These are phyloP conservation scores for Monochamus saltuarius DNA, from an alignment of 1,140 invertebrate species.

Conservation along the genomic window DNA sequence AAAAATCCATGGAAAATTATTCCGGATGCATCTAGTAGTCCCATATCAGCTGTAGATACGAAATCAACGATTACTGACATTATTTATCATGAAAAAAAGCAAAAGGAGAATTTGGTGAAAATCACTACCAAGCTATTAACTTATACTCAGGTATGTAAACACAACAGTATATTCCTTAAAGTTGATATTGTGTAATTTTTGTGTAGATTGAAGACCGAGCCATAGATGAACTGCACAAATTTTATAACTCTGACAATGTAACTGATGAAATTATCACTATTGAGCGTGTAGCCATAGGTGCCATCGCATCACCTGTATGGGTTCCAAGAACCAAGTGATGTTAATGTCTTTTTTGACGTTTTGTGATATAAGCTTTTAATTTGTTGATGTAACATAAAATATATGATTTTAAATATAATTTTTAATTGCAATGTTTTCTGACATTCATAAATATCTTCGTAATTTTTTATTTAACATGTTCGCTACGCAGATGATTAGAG, in stretches of 20 bases:
- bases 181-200: background rate
- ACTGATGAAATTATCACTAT: constrained; percentile 67
- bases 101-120: constrained; percentile 60
- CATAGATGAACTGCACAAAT: constrained; percentile 66
- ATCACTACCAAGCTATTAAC: constrained; percentile 63
- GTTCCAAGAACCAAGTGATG: constrained; percentile 43
- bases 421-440: too few relatives aligned
- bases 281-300: constrained; percentile 53
- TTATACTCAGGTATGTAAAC: constrained; percentile 61
- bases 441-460: too few relatives aligned
- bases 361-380: constrained; percentile 10
- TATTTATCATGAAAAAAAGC: constrained; percentile 61
- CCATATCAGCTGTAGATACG: constrained; percentile 25
- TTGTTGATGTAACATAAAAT: background rate
- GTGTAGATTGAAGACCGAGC: constrained; percentile 71
- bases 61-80: constrained; percentile 57
- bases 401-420: too few relatives aligned
- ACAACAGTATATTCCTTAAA: background rate
- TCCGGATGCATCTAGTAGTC: constrained; percentile 23
- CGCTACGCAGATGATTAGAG: too few relatives aligned
- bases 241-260: constrained; percentile 62
- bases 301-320: constrained; percentile 63
- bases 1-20: constrained; percentile 50
- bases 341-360: background rate
- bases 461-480: too few relatives aligned